A percentile compares a stretch with the other conserved stretches of the same genome.
Conservation (phyloP, 2,113 vertebrate genomes). For the Cyphomyrus discorhynchus region DNA sequence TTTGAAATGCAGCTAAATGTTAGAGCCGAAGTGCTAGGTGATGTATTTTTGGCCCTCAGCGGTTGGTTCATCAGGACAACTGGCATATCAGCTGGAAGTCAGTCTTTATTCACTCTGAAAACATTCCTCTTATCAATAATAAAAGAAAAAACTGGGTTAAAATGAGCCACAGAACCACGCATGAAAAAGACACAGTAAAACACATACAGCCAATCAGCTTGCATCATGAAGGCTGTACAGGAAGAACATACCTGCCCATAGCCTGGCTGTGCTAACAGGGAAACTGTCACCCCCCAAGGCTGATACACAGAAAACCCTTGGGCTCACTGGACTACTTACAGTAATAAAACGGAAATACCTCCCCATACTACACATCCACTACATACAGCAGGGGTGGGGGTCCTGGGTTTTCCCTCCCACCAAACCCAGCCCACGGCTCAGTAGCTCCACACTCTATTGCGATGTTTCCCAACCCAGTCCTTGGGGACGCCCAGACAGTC, state of each 20-base stretch:
- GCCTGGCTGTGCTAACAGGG: neutral
- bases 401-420: neutral
- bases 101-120: neutral
- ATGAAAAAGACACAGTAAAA: neutral
- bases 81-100: neutral
- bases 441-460: neutral
- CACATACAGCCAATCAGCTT: neutral
- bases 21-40: neutral
- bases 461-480: no score
- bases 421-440: neutral
- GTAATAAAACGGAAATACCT: neutral
- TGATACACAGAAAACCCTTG: neutral
- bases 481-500: no score
- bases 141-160: neutral
- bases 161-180: neutral
- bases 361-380: neutral
- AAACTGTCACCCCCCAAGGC: neutral
- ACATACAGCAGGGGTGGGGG: neutral
- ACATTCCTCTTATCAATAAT: neutral
- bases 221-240: neutral
- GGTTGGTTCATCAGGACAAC: neutral
- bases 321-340: neutral
- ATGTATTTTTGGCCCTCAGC: neutral
- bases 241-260: neutral
- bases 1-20: neutral